A percentile compares a stretch with the other conserved stretches of the same genome.
These are phyloP conservation scores for Eupithecia inturbata DNA, from an alignment of 2,888 invertebrate species.

Conservation along the genomic window DNA sequence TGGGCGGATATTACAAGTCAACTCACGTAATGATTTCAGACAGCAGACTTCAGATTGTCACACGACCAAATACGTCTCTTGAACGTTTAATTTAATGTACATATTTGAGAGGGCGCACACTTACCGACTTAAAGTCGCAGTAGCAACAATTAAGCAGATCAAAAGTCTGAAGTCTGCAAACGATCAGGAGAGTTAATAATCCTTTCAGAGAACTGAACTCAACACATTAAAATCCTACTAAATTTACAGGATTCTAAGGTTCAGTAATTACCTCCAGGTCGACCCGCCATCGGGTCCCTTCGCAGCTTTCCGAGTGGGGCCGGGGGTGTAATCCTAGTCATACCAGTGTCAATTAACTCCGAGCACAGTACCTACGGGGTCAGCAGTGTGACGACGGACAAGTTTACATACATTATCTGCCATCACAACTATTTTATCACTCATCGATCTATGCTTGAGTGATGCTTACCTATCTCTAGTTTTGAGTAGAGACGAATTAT, in stretches of 20 bases:
- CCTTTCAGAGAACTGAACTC: background rate
- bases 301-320: background rate
- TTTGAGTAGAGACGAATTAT: too few relatives aligned
- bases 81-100: background rate
- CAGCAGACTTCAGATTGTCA: background rate
- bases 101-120: background rate
- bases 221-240: background rate
- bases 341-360: background rate
- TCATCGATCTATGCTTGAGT: too few relatives aligned
- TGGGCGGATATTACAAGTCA: background rate
- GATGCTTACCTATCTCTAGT: too few relatives aligned
- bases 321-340: background rate
- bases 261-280: background rate
- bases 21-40: background rate
- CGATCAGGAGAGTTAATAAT: background rate
- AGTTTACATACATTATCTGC: background rate
- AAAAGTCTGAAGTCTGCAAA: background rate
- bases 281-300: background rate
- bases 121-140: background rate
- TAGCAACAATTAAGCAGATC: background rate
- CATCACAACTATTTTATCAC: constrained; percentile 9
- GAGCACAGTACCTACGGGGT: background rate
- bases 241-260: background rate
- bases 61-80: background rate
- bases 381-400: background rate